Evolutionary conservation across 2,888 invertebrate species (phyloP).

Genomic region (Prionchulus punctatus): DNA sequence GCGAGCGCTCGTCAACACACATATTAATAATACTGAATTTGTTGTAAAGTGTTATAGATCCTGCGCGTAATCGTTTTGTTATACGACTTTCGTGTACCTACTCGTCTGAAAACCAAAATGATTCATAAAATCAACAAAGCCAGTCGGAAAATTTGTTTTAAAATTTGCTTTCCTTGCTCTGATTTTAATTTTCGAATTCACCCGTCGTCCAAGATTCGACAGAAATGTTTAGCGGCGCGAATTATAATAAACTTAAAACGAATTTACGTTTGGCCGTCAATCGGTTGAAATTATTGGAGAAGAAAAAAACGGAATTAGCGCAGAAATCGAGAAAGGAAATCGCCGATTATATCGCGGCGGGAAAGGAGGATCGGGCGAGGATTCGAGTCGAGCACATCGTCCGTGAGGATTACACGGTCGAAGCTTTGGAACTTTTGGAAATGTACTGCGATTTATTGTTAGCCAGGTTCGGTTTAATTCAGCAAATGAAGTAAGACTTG

Average conservation of each 20-base stretch:
- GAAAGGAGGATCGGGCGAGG: conserved; percentile 53
- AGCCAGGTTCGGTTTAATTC: conserved; percentile 85
- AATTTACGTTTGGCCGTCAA: conserved; percentile 80
- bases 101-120: too few species aligned
- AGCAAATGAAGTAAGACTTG: conserved; percentile 74
- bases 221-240: conserved; percentile 53
- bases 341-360: conserved; percentile 66
- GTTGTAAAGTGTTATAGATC: too few species aligned
- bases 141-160: too few species aligned
- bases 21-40: too few species aligned
- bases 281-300: conserved; percentile 78
- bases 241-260: conserved; percentile 87
- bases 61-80: too few species aligned
- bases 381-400: conserved; percentile 97
- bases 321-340: conserved; percentile 92
- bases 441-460: conserved; percentile 95
- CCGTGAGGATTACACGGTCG: conserved; percentile 93
- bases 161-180: too few species aligned
- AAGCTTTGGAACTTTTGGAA: conserved; percentile 96
- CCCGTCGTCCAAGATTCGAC: too few species aligned
- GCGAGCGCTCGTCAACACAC: too few species aligned
- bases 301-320: conserved; percentile 90
- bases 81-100: too few species aligned
- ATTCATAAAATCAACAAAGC: too few species aligned
- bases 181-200: too few species aligned